phyloP scores from a whole-genome alignment of 2,797 vertebrate species.

The Salmo trutta region DNA sequence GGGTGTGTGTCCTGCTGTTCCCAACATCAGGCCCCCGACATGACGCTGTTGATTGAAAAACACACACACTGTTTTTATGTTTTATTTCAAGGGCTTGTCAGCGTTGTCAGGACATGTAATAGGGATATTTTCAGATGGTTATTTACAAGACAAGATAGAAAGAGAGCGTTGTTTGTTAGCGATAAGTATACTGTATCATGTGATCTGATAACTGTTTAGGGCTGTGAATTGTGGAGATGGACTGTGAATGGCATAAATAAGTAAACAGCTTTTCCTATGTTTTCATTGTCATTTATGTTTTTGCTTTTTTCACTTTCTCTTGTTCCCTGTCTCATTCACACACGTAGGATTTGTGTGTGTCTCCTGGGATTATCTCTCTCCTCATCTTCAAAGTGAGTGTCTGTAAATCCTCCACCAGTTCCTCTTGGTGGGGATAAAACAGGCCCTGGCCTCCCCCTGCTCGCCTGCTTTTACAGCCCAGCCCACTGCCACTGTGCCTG shows the following conservation, averaged over 20 bases:
- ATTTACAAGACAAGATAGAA: neutral
- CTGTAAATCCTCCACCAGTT: slow-evolving; percentile 46
- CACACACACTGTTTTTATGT: slow-evolving; percentile 18
- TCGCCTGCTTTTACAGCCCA: slow-evolving; percentile 54
- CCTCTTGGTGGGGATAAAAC: too few species aligned
- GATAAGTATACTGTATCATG: slow-evolving; percentile 10
- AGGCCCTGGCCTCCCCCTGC: slow-evolving; percentile 44
- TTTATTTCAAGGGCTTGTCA: neutral
- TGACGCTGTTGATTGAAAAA: slow-evolving; percentile 22
- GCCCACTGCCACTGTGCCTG: slow-evolving; percentile 60
- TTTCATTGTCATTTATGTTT: slow-evolving; percentile 30
- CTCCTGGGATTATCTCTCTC: slow-evolving; percentile 3
- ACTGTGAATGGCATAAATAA: too few species aligned
- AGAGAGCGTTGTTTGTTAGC: neutral
- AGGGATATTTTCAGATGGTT: neutral
- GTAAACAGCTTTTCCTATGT: slow-evolving; percentile 25
- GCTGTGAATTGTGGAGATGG: too few species aligned
- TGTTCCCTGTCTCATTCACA: slow-evolving; percentile 50
- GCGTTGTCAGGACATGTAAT: slow-evolving; percentile 1
- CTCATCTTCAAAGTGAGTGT: slow-evolving; percentile 50
- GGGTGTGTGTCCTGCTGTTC: slow-evolving; percentile 49
- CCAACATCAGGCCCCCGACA: slow-evolving; percentile 27
- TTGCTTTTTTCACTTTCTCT: slow-evolving; percentile 12
- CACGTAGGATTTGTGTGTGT: slow-evolving; percentile 21
- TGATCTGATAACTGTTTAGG: too few species aligned